Percentiles rank a stretch among this genome's conserved stretches.
Evolutionary conservation across 2,797 vertebrate species (phyloP).

Genomic region (Myotis planiceps): DNA sequence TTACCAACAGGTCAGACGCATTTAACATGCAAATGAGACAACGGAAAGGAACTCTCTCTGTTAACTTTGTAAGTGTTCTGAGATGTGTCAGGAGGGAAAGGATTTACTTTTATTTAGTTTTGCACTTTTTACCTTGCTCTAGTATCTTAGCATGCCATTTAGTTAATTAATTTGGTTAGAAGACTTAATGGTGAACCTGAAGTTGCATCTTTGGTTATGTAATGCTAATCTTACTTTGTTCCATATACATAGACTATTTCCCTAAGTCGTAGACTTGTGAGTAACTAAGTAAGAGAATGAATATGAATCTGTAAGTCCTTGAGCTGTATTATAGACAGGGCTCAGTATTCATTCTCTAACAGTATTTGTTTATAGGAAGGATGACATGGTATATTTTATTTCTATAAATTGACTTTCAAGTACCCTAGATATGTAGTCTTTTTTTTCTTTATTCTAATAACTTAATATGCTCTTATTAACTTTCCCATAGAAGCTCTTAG

Average conservation of each 20-base stretch:
- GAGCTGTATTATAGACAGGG: background rate
- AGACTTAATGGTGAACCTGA: conserved; percentile 18
- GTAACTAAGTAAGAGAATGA: background rate
- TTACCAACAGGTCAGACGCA: conserved; percentile 93
- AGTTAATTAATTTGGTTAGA: conserved; percentile 43
- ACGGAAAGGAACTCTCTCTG: conserved; percentile 95
- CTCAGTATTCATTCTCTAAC: conserved; percentile 7
- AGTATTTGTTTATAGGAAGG: conserved; percentile 6
- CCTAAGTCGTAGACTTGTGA: background rate
- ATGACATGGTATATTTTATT: background rate
- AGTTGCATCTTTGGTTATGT: conserved; percentile 5
- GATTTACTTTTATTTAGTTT: conserved; percentile 62
- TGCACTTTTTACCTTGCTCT: conserved; percentile 33
- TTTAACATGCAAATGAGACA: conserved; percentile 99
- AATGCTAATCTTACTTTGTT: conserved; percentile 39
- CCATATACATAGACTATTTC: background rate
- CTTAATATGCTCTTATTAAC: conserved; percentile 41
- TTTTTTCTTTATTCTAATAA: background rate
- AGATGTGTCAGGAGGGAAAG: conserved; percentile 63
- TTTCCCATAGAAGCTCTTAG: conserved; percentile 18
- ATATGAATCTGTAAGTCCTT: background rate
- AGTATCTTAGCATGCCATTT: background rate
- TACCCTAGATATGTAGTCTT: background rate
- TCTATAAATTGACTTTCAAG: conserved; percentile 11
- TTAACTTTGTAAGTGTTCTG: conserved; percentile 96